These are phyloP conservation scores for Meleagris gallopavo DNA, from an alignment of 2,113 vertebrate genomes.

Conservation along the genomic window DNA sequence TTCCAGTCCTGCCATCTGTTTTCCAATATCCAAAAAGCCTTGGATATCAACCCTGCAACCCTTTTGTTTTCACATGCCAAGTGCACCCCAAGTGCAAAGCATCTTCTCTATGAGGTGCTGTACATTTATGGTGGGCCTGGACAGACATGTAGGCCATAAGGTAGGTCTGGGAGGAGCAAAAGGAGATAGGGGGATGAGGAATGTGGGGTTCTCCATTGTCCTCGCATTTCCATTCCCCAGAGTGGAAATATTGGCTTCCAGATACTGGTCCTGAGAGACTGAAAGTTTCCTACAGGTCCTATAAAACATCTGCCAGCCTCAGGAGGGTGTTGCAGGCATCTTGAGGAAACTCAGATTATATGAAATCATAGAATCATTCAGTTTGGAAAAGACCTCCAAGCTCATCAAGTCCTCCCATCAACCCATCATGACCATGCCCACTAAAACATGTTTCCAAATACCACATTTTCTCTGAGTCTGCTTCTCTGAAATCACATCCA, in stretches of 20 bases:
- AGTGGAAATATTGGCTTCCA: neutral
- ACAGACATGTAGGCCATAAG: neutral
- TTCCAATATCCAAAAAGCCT: neutral
- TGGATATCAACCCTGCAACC: neutral
- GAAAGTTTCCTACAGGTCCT: neutral
- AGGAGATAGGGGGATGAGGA: neutral
- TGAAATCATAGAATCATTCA: too few species aligned
- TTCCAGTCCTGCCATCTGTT: neutral
- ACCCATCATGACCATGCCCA: too few species aligned
- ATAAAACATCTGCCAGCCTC: neutral
- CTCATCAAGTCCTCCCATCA: too few species aligned
- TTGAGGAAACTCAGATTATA: neutral
- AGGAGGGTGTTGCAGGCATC: neutral
- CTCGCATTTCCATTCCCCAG: neutral
- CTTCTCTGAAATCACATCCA: neutral
- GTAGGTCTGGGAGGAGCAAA: neutral
- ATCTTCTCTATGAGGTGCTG: neutral
- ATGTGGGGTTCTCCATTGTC: rapidly evolving
- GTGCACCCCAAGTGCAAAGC: neutral
- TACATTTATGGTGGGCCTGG: neutral
- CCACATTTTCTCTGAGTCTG: neutral
- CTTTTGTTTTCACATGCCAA: neutral
- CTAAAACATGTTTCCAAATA: too few species aligned
- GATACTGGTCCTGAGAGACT: neutral
- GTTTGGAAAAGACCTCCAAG: too few species aligned